Base-by-base conservation (phyloP, 2,888 invertebrate species). In the Ochropleura leucogaster region DNA sequence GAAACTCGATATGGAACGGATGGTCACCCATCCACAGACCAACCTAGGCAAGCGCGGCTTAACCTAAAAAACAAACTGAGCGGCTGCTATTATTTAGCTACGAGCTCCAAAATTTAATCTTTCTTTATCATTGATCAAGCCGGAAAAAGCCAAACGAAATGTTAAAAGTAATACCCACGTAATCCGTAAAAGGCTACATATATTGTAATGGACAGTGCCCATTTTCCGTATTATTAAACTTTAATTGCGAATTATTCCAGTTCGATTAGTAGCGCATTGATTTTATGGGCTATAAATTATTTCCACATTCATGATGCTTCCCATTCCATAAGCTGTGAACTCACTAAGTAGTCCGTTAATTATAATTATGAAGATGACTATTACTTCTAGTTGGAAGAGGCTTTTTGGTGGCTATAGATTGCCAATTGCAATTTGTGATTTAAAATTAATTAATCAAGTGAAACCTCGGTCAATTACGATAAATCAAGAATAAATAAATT, bases 231-330 rank as follows among this genome's bases (percentile, higher is more conserved):
- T 73, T 73, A 80, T 82, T 80, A 78, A 77, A 67, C 69, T 67
- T 73, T 73, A 77, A 80, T 80, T 53, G 67, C 59, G 49, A 73
- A 80, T 80, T 74, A 81, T 82, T 67, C 82, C 78, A 74, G 70
- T 81, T 82, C 80, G 70, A 82, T 81, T 78, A 82, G 67, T 70
- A 49, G 55, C 59, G 78, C 44, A 44, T 63, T 78, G 69, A 78
- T 74, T 81, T 73, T 60, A 80, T 82, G 74, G 73, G 67, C 80
- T n/a, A 82, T 81, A 70, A 81, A 82, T 81, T 81, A 73, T 69
- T 80, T 69, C 66, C 67, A 73, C 73, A 73, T 82, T 71, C 81
- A 76, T 80, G 79, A 80, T 79, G 47, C 44, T 59, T 18, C 47
- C 42, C 70, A 64, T 59, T 70, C 62, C 63, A 74, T n/a, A 40